Conservation (phyloP, 1,140 invertebrate genomes). For the Heterodera carotae region DNA sequence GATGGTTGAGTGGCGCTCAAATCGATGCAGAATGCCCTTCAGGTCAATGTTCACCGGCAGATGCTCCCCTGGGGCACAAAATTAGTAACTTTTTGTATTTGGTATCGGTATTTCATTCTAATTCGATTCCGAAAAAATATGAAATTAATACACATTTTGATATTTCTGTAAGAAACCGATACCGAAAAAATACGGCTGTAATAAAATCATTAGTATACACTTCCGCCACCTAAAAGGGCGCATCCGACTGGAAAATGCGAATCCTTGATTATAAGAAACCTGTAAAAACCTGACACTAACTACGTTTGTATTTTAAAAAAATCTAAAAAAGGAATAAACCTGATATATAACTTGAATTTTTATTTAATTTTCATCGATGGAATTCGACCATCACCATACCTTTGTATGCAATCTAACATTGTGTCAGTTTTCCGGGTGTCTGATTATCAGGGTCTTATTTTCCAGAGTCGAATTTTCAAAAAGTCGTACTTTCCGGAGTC, state of each 20-base stretch:
- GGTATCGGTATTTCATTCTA: too few species aligned
- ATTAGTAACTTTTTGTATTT: too few species aligned
- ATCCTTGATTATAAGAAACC: too few species aligned
- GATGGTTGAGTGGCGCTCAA: constrained; percentile 49
- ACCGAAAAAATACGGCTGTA: too few species aligned
- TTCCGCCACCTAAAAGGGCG: too few species aligned
- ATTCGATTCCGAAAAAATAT: too few species aligned
- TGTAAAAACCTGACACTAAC: too few species aligned
- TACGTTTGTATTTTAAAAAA: too few species aligned
- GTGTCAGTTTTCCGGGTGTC: neutral
- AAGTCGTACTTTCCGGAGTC: neutral
- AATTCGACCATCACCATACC: neutral
- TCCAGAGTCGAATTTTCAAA: neutral
- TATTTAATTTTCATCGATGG: neutral
- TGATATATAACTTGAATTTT: neutral
- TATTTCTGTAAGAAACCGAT: too few species aligned
- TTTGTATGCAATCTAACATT: neutral
- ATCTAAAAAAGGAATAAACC: neutral
- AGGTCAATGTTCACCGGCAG: constrained; percentile 17
- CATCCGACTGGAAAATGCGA: too few species aligned
- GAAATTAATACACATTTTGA: too few species aligned
- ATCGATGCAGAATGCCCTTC: constrained; percentile 24
- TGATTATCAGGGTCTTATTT: neutral
- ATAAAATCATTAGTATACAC: too few species aligned
- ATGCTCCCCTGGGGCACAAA: neutral